Evolutionary conservation across 2,113 vertebrate genomes (phyloP), one percentile per base, ranked within the genome.

Genomic region (Takifugu bimaculatus): DNA sequence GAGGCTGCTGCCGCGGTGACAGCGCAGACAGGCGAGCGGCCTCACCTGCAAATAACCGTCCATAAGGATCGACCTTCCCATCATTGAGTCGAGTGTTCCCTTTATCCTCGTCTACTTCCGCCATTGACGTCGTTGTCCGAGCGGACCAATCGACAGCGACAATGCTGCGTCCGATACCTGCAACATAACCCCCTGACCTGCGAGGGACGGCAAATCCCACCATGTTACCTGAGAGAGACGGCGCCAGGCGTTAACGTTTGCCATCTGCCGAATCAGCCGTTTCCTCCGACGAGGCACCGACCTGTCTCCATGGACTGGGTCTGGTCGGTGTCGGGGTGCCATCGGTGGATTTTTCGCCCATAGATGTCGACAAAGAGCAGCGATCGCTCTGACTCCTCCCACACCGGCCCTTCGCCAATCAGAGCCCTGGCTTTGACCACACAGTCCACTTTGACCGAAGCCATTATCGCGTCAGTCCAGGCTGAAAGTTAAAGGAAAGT

Each of bases 351-450:
- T 63, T 84, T 94, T 52, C 77, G 81, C 0, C 92, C 92, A 0
- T 60, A 54, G 57, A 98, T 94, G 62, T 98, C 96, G 13, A 98
- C 94, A 10, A 70, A 98, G 0, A 98, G 70, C 3, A 98, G 89
- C 1, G 82, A 89, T 13, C 79, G 78, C 4, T 93, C 89, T 3
- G 86, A 87, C 74, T 94, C 94, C 52, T 97, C 94, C 96, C 96
- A 98, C 28, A 98, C 75, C 0, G 96, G 96, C 20, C 94, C 93
- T 78, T 98, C 96, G 13, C 92, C 94, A 12, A 96, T 52, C 60
- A 74, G 10, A 75, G 65, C 88, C 4, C 79, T 70, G 50, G 85
- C 81, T 3, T 54, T 77, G 68, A 91, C 81, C 2, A 94, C 69
- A 50, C 91, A 93, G 61, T 95, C 91, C 1, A 96, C 81, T 78